Conservation (phyloP, 2,888 invertebrate genomes). For the Tetropium fuscum region DNA sequence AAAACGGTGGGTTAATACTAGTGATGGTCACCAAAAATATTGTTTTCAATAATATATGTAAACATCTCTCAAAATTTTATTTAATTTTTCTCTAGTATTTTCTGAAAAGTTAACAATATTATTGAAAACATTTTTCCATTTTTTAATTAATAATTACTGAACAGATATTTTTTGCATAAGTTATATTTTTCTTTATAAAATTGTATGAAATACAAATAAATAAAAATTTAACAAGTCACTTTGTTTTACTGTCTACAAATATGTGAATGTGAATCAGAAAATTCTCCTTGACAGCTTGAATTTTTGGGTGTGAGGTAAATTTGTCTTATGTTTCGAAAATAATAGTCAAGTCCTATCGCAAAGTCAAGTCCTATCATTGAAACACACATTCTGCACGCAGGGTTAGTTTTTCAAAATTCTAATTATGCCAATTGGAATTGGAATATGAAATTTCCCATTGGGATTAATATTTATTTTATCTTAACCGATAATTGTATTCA, state of each 20-base stretch:
- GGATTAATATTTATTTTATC: too few species aligned
- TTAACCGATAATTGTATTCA: too few species aligned
- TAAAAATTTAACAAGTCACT: conserved; percentile 32
- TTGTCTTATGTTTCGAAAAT: too few species aligned
- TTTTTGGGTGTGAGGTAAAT: too few species aligned
- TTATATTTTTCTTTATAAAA: conserved; percentile 56
- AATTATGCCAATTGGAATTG: too few species aligned
- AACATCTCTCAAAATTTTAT: conserved; percentile 16
- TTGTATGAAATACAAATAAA: conserved; percentile 36
- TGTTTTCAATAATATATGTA: conserved; percentile 47
- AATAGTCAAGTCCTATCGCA: too few species aligned
- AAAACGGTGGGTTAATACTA: conserved; percentile 40
- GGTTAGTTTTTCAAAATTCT: too few species aligned
- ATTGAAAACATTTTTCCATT: conserved; percentile 51
- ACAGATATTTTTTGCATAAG: conserved; percentile 56
- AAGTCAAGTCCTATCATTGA: too few species aligned
- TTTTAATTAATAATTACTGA: conserved; percentile 49
- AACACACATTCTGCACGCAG: too few species aligned
- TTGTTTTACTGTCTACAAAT: conserved; percentile 6
- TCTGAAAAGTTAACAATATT: conserved; percentile 40
- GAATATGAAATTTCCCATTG: too few species aligned
- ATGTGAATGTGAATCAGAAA: too few species aligned
- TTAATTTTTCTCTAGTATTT: conserved; percentile 8
- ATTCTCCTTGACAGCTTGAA: too few species aligned
- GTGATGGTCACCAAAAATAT: conserved; percentile 45